Conservation (phyloP, 2,797 vertebrate genomes). For the Telmatherina bonti region DNA sequence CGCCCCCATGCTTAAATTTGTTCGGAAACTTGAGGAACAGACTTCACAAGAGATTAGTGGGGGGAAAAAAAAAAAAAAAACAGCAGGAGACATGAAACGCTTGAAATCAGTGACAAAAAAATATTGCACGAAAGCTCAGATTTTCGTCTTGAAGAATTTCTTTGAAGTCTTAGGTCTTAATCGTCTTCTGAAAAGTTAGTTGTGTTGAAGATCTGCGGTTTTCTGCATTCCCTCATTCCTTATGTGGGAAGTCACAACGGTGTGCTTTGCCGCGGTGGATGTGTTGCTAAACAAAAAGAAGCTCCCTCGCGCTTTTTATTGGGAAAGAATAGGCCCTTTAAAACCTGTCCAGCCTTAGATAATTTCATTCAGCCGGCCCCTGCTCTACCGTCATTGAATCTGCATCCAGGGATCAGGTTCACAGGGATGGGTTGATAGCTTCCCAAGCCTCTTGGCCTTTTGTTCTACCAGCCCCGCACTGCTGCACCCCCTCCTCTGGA, state of each 20-base stretch:
- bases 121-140: constrained; percentile 23
- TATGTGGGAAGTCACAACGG: constrained; percentile 67
- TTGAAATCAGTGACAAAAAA: constrained; percentile 36
- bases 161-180: constrained; percentile 22
- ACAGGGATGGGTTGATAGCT: constrained; percentile 95
- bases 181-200: constrained; percentile 42
- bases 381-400: constrained; percentile 87
- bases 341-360: constrained; percentile 99
- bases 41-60: constrained; percentile 35
- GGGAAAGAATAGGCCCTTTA: constrained; percentile 92
- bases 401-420: constrained; percentile 95
- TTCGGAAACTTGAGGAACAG: constrained; percentile 54
- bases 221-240: constrained; percentile 34
- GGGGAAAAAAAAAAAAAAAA: constrained; percentile 3
- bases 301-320: constrained; percentile 80
- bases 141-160: constrained; percentile 22
- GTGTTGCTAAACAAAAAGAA: constrained; percentile 76
- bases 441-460: constrained; percentile 96
- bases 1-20: constrained; percentile 52
- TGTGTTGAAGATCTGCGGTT: constrained; percentile 10
- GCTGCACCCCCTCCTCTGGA: constrained; percentile 64
- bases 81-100: constrained; percentile 30
- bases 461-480: constrained; percentile 86
- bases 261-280: constrained; percentile 58
- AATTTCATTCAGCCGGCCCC: constrained; percentile 96